Evolutionary conservation across 2,797 vertebrate species (phyloP).

Genomic region (Poeciliopsis turneri): DNA sequence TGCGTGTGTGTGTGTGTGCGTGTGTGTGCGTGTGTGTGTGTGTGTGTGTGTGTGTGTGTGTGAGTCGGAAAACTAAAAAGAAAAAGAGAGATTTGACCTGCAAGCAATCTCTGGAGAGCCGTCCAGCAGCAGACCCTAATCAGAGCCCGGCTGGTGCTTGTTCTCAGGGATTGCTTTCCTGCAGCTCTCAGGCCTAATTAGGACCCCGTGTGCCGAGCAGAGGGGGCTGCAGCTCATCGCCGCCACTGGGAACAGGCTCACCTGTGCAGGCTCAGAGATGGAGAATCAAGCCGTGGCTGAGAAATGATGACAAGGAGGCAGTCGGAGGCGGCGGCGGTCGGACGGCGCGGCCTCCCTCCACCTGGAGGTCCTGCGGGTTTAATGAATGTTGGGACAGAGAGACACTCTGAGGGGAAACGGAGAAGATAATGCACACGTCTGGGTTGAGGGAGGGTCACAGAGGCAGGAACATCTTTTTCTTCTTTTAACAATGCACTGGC

Average conservation of each 20-base stretch:
- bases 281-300: slow-evolving; percentile 62
- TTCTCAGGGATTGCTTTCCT: slow-evolving; percentile 67
- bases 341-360: slow-evolving; percentile 32
- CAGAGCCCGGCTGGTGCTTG: slow-evolving; percentile 72
- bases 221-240: slow-evolving; percentile 51
- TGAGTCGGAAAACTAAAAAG: slow-evolving; percentile 10
- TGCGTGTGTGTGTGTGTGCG: slow-evolving; percentile 1
- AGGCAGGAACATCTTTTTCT: slow-evolving; percentile 36
- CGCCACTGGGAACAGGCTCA: slow-evolving; percentile 56
- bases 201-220: slow-evolving; percentile 72
- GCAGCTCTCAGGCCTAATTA: slow-evolving; percentile 78
- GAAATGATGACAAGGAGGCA: slow-evolving; percentile 66
- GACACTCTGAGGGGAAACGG: slow-evolving; percentile 22
- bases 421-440: slow-evolving; percentile 39
- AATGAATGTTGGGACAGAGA: slow-evolving; percentile 66
- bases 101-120: slow-evolving; percentile 72
- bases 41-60: not conserved
- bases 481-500: slow-evolving; percentile 47
- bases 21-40: too few relatives aligned
- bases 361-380: slow-evolving; percentile 60
- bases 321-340: slow-evolving; percentile 42
- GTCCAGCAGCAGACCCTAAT: slow-evolving; percentile 68
- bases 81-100: slow-evolving; percentile 71
- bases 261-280: slow-evolving; percentile 58
- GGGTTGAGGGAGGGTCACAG: slow-evolving; percentile 35